These are phyloP conservation scores for Myripristis jacobus DNA, from an alignment of 2,797 vertebrate genomes.

Conservation along the genomic window DNA sequence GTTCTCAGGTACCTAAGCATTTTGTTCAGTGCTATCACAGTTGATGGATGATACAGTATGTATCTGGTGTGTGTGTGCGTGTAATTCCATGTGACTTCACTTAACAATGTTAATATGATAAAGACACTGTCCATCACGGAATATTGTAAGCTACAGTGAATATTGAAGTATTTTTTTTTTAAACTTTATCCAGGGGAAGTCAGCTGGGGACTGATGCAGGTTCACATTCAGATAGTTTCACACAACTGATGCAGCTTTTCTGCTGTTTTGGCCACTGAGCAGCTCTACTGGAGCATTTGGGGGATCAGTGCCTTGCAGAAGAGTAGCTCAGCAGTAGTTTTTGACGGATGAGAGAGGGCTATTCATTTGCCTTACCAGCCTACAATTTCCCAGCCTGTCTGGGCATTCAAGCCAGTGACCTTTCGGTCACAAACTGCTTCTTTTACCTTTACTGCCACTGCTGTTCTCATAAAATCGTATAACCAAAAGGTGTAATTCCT, in stretches of 20 bases:
- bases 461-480: neutral
- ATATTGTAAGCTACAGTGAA: neutral
- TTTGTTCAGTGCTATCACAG: neutral
- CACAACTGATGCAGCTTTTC: neutral
- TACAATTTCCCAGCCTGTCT: neutral
- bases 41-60: neutral
- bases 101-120: neutral
- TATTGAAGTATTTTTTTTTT: neutral
- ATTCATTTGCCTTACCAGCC: no score
- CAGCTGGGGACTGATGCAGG: neutral
- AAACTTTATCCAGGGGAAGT: neutral
- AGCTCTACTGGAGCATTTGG: no score
- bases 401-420: neutral
- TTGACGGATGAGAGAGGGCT: no score
- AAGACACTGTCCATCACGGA: neutral
- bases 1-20: constrained; percentile 32
- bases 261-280: no score
- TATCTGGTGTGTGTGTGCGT: neutral
- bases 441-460: neutral
- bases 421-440: neutral
- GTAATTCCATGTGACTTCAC: neutral
- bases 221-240: neutral
- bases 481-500: neutral
- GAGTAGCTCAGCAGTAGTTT: no score
- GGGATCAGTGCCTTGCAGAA: no score